Base-by-base conservation (phyloP, 2,888 invertebrate genomes). In the Lasioglossum zephyrum region DNA sequence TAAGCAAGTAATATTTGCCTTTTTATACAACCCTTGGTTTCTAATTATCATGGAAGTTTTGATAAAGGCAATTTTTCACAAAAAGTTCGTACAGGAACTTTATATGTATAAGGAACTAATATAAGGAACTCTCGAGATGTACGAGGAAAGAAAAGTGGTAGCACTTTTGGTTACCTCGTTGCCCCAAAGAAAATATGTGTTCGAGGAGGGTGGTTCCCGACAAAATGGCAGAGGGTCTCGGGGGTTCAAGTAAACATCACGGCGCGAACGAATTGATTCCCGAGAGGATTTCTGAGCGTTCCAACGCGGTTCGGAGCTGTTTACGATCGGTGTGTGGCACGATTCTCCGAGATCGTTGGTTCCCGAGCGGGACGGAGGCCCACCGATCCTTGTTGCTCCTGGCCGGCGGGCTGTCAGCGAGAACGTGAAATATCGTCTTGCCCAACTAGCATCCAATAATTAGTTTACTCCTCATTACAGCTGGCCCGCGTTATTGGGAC, bases 391-490 rank as follows among this genome's bases (percentile, higher is more conserved):
- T 92, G 92, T 92, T 93, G 91, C 93, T 92, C 92, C 90, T 91
- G 85, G 89, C 90, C 86, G 81, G 73, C 74, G 73, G 82, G 84
- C 94, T 94, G 94, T 94, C 94, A 94, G 93, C 94, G 92, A 89
- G 92, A 87, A 92, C 91, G 92, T 94, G 94, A 94, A 94, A 94
- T 94, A 94, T 94, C 93, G 94, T 93, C 89, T 90, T 90, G 92
- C 91, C 94, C 90, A 93, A 93, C 94, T 92, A 92, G 93, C 92
- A 93, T 92, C 93, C 94, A 93, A 94, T 94, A 94, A 94, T 94
- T 94, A 94, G 94, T 94, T 94, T 94, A 94, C 94, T 94, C 93
- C 94, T 94, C 94, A 94, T 94, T 94, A 94, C 93, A 91, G 91
- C 85, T 91, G 92, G 93, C 90, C 90, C 92, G 93, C 92, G 92